Conservation (phyloP, 2,113 vertebrate species). For the Oryzias curvinotus region DNA sequence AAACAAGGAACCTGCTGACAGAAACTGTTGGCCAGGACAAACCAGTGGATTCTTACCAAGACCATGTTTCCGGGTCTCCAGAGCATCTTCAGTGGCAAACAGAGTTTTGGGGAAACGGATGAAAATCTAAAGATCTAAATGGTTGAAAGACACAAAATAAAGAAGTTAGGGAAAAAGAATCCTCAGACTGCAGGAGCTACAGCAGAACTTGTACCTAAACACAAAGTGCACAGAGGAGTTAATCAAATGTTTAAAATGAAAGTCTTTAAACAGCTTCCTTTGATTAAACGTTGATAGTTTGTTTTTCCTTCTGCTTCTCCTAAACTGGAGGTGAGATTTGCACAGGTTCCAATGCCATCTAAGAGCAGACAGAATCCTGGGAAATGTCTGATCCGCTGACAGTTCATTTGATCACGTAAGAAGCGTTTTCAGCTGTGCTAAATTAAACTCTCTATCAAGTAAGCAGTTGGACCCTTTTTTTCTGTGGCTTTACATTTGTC, state of each 20-base stretch:
- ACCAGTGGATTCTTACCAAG: slow-evolving; percentile 78
- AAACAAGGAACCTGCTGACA: not conserved
- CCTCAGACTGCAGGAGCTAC: not conserved
- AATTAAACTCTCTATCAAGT: too few relatives aligned
- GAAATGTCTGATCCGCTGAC: too few relatives aligned
- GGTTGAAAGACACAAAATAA: not conserved
- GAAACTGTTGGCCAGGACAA: not conserved
- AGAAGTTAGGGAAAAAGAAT: not conserved
- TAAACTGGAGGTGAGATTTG: too few relatives aligned
- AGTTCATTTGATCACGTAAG: too few relatives aligned
- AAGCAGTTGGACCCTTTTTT: too few relatives aligned
- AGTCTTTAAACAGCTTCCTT: not conserved
- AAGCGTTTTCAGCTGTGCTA: too few relatives aligned
- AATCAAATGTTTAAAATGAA: not conserved
- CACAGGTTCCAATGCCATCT: too few relatives aligned
- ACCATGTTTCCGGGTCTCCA: slow-evolving; percentile 91
- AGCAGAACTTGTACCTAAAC: slow-evolving; percentile 84
- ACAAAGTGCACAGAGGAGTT: not conserved
- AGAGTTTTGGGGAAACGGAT: slow-evolving; percentile 98
- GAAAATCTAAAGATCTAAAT: slow-evolving; percentile 94
- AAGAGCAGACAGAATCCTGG: too few relatives aligned
- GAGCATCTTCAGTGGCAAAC: slow-evolving; percentile 94
- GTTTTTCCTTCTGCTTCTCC: too few relatives aligned
- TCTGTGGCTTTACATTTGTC: too few relatives aligned
- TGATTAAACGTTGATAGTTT: too few relatives aligned